Evolutionary conservation across 2,888 invertebrate species (phyloP).

Genomic region (Macrosoma leucophasiata): DNA sequence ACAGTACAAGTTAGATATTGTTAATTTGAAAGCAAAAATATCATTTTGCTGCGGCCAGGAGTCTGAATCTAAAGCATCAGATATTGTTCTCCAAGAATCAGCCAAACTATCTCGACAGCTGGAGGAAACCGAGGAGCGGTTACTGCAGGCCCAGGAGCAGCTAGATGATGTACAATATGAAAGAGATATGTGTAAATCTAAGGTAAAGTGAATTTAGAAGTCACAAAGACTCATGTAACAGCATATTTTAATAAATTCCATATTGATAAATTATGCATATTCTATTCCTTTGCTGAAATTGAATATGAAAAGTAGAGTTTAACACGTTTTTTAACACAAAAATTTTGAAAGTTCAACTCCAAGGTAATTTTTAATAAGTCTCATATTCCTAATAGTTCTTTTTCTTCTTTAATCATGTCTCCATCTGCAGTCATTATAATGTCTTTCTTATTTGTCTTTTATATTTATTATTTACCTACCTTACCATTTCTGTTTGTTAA

Average conservation of each 20-base stretch:
- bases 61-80: constrained; percentile 29
- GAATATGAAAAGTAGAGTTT: too few relatives aligned
- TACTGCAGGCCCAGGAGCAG: constrained; percentile 65
- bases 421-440: background rate
- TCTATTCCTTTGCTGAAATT: too few relatives aligned
- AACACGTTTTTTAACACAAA: too few relatives aligned
- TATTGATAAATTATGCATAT: too few relatives aligned
- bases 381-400: too few relatives aligned
- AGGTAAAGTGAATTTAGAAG: constrained; percentile 37
- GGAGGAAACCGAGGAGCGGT: constrained; percentile 66
- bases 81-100: constrained; percentile 26
- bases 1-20: constrained; percentile 52
- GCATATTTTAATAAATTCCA: too few relatives aligned
- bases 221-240: too few relatives aligned
- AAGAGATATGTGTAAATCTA: constrained; percentile 61
- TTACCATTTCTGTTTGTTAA: too few relatives aligned
- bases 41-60: constrained; percentile 52
- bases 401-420: background rate
- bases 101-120: constrained; percentile 59
- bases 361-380: too few relatives aligned
- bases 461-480: constrained; percentile 9
- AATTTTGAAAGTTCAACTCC: too few relatives aligned
- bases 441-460: background rate
- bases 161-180: constrained; percentile 70
- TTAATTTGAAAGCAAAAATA: constrained; percentile 53